A percentile compares a stretch with the other conserved stretches of the same genome.
Conservation (phyloP, 1,140 invertebrate genomes). For the Teleopsis dalmanni region DNA sequence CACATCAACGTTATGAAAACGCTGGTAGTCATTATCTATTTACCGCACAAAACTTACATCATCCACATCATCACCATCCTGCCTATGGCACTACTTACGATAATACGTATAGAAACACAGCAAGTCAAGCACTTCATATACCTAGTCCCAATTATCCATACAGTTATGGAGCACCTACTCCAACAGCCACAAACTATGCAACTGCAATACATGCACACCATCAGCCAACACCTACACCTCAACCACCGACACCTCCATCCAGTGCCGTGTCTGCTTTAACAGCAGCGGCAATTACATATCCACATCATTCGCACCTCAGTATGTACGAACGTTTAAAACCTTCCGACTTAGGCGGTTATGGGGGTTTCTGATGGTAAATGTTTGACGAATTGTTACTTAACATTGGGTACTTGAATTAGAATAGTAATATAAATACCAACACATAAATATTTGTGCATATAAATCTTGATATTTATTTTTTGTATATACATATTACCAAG, state of each 20-base stretch:
- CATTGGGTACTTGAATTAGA: not conserved
- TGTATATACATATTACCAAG: too few relatives aligned
- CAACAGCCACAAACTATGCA: slow-evolving; percentile 26
- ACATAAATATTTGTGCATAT: too few relatives aligned
- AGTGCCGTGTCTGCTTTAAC: slow-evolving; percentile 3
- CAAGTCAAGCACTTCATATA: slow-evolving; percentile 33
- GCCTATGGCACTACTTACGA: slow-evolving; percentile 5
- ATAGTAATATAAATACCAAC: not conserved
- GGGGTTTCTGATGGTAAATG: slow-evolving; percentile 28
- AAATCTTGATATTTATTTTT: too few relatives aligned
- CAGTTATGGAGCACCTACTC: slow-evolving; percentile 11
- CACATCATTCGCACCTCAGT: slow-evolving; percentile 26
- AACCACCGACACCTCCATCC: slow-evolving; percentile 8
- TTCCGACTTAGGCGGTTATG: slow-evolving; percentile 35
- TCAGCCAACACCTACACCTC: not conserved
- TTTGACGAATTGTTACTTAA: too few relatives aligned
- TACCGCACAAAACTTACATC: slow-evolving; percentile 2
- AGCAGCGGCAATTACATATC: slow-evolving; percentile 2
- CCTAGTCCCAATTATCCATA: slow-evolving; percentile 39
- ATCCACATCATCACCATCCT: slow-evolving; percentile 12
- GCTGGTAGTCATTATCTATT: slow-evolving; percentile 9
- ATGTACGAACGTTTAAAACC: slow-evolving; percentile 42
- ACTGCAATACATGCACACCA: slow-evolving; percentile 19
- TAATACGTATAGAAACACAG: slow-evolving; percentile 1
- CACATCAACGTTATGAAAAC: slow-evolving; percentile 27